phyloP scores from a whole-genome alignment of 2,113 vertebrate species.

The Eretmochelys imbricata region DNA sequence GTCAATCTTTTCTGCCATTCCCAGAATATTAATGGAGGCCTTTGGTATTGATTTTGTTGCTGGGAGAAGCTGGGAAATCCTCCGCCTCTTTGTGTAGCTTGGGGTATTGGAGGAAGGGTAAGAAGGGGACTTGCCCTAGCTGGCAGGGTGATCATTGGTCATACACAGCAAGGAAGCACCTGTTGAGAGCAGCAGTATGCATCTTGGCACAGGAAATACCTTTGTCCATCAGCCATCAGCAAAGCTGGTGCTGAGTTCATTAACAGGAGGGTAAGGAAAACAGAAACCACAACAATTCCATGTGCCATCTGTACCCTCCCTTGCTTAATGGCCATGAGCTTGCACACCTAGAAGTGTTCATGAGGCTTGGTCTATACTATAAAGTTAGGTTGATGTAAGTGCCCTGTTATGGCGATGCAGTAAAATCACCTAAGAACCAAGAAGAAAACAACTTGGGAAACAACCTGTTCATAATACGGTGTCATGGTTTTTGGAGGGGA shows the following conservation, averaged over 20 bases:
- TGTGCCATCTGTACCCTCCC: background rate
- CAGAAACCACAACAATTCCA: background rate
- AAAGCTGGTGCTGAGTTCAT: too few relatives aligned
- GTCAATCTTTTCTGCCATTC: slow-evolving; percentile 82
- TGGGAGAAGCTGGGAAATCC: slow-evolving; percentile 28
- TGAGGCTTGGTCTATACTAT: background rate
- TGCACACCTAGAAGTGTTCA: background rate
- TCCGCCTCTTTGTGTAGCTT: background rate
- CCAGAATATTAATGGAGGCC: slow-evolving; percentile 78
- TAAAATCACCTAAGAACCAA: background rate
- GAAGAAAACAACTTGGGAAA: background rate
- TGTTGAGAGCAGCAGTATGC: background rate
- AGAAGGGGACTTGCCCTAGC: background rate
- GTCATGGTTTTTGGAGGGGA: background rate
- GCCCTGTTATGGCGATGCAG: background rate
- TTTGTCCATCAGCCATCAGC: background rate
- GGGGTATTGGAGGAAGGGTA: too few relatives aligned
- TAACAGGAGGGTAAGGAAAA: too few relatives aligned
- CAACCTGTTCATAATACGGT: background rate
- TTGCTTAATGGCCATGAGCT: background rate
- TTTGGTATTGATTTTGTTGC: slow-evolving; percentile 48
- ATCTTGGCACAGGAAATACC: background rate
- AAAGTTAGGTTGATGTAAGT: background rate
- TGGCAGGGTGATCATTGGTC: background rate
- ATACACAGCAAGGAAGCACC: too few relatives aligned